Conservation (phyloP, 2,797 vertebrate species). For the Loriculus beryllinus region DNA sequence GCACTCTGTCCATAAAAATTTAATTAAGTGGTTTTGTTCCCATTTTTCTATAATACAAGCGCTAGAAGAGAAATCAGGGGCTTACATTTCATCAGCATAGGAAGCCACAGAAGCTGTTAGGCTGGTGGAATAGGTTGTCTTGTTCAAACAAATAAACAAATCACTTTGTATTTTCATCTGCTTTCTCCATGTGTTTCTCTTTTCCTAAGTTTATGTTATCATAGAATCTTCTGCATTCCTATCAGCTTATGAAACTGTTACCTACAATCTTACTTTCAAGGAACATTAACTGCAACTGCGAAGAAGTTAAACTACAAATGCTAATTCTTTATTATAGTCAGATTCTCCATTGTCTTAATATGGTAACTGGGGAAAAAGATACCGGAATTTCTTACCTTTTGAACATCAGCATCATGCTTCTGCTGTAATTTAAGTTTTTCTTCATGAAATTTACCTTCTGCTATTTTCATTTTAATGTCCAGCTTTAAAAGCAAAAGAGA, state of each 20-base stretch:
- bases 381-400: constrained; percentile 82
- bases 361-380: not conserved
- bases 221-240: not conserved
- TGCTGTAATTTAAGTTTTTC: constrained; percentile 91
- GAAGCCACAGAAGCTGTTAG: not conserved
- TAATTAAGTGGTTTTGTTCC: not conserved
- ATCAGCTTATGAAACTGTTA: not conserved
- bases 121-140: not conserved
- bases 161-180: not conserved
- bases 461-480: constrained; percentile 86
- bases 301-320: not conserved
- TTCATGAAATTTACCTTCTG: constrained; percentile 91
- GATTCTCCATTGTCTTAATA: not conserved
- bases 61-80: not conserved
- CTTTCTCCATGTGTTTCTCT: not conserved
- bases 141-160: not conserved
- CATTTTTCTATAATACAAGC: not conserved
- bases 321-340: not conserved
- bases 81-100: not conserved
- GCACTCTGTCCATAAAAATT: not conserved
- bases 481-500: constrained; percentile 74
- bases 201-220: not conserved
- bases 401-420: constrained; percentile 88
- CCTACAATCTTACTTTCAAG: not conserved
- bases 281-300: not conserved